phyloP scores from a whole-genome alignment of 1,140 invertebrate species.

The Pogonomyrmex barbatus region DNA sequence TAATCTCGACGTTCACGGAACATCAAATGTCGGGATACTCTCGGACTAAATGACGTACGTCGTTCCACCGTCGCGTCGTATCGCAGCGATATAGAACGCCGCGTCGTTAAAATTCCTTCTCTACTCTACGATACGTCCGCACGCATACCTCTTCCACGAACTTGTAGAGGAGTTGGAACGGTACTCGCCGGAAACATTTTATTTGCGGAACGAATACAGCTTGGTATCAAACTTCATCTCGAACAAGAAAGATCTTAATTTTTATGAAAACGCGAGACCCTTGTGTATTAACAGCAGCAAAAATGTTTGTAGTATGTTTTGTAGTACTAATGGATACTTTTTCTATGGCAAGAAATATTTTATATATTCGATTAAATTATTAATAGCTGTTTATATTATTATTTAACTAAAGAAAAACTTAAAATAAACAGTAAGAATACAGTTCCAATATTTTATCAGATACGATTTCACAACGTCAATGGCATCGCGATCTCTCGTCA shows the following conservation, averaged over 20 bases:
- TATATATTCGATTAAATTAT: slow-evolving; percentile 7
- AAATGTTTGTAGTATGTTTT: slow-evolving; percentile 89
- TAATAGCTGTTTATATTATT: background rate
- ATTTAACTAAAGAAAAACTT: background rate
- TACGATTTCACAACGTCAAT: background rate
- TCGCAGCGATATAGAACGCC: too few species aligned
- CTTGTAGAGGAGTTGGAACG: too few species aligned
- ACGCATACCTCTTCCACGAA: too few species aligned
- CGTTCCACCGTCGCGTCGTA: too few species aligned
- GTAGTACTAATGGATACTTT: slow-evolving; percentile 90
- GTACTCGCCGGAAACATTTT: too few species aligned
- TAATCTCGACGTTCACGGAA: too few species aligned
- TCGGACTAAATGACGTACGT: too few species aligned
- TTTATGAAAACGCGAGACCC: slow-evolving; percentile 54
- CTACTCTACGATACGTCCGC: too few species aligned
- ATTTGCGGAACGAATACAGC: slow-evolving; percentile 93
- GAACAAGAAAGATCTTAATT: slow-evolving; percentile 41
- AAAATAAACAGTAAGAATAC: slow-evolving; percentile 9
- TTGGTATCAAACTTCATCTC: slow-evolving; percentile 80
- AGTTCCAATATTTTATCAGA: background rate
- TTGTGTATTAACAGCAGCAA: slow-evolving; percentile 47
- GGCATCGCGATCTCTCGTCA: too few species aligned
- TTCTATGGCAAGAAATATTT: slow-evolving; percentile 77
- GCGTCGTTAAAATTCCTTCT: too few species aligned
- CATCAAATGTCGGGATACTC: too few species aligned